phyloP scores from a whole-genome alignment of 2,113 vertebrate genomes.

The Corvus moneduloides region DNA sequence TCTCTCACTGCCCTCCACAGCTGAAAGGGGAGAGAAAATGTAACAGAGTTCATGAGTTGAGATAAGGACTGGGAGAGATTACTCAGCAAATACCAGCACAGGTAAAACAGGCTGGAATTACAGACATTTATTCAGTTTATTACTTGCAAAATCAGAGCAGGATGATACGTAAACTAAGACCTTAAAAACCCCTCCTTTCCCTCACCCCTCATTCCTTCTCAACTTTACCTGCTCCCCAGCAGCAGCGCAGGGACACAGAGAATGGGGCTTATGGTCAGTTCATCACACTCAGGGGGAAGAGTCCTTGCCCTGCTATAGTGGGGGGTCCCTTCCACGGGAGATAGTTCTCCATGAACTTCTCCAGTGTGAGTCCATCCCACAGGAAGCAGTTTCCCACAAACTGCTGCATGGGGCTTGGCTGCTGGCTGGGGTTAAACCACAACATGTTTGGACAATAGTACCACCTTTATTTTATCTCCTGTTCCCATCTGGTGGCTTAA shows the following conservation, averaged over 20 bases:
- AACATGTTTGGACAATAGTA: not conserved
- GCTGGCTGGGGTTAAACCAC: not conserved
- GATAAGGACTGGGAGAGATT: not conserved
- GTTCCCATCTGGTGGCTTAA: not conserved
- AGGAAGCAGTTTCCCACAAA: not conserved
- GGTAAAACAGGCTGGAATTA: not conserved
- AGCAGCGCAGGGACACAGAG: not conserved
- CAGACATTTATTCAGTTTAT: not conserved
- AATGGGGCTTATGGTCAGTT: not conserved
- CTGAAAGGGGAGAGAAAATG: not conserved
- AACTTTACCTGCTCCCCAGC: not conserved
- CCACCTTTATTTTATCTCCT: not conserved
- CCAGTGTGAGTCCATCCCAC: not conserved
- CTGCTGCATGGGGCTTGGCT: not conserved
- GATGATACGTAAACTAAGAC: not conserved
- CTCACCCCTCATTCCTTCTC: not conserved
- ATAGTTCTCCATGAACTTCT: not conserved
- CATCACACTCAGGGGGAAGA: not conserved
- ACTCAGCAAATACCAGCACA: too few relatives aligned
- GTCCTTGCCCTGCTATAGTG: not conserved
- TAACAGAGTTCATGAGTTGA: not conserved
- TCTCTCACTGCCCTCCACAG: not conserved
- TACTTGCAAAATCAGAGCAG: not conserved
- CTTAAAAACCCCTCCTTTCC: not conserved
- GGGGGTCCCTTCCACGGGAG: rapidly evolving